Conservation (phyloP, 2,797 vertebrate genomes). For the Gymnothorax reevesii region DNA sequence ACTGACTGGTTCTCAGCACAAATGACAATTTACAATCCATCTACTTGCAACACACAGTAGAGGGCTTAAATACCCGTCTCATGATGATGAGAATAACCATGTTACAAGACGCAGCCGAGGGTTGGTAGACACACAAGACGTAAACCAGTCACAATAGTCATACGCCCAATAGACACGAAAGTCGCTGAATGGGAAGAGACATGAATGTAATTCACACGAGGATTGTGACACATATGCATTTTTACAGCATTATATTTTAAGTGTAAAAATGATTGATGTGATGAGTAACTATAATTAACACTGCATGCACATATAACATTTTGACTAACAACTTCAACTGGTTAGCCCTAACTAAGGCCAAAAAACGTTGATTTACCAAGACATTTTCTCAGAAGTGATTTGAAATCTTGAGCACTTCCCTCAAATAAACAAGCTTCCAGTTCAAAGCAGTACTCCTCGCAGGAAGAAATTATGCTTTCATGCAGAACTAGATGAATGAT, state of each 20-base stretch:
- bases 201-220: too few species aligned
- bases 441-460: background rate
- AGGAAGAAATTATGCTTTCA: background rate
- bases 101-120: too few species aligned
- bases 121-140: too few species aligned
- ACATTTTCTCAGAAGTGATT: background rate
- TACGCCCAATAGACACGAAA: too few species aligned
- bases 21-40: too few species aligned
- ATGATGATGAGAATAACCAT: too few species aligned
- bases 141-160: too few species aligned
- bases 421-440: constrained; percentile 16
- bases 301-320: background rate
- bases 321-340: background rate
- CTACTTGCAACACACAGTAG: too few species aligned
- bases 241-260: background rate
- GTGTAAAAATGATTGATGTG: background rate
- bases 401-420: background rate
- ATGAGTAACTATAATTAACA: background rate
- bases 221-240: too few species aligned
- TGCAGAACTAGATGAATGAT: background rate
- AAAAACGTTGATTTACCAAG: background rate
- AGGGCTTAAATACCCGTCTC: too few species aligned
- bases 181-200: too few species aligned
- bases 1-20: too few species aligned
- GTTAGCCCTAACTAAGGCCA: background rate